Evolutionary conservation across 2,113 vertebrate species (phyloP).

Genomic region (Micronycteris hirsuta): DNA sequence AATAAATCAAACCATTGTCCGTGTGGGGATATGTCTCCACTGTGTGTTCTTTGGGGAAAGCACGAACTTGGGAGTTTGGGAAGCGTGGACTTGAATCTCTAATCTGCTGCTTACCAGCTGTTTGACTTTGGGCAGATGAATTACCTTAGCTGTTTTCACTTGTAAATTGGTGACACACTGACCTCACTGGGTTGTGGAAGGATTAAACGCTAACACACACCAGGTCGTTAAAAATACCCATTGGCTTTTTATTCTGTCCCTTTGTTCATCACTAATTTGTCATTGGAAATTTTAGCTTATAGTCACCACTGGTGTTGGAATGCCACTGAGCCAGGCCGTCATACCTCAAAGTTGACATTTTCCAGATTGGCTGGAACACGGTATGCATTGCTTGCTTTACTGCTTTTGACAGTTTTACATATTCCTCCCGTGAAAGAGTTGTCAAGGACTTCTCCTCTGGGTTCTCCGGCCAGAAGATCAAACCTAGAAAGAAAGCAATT

Average conservation of each 20-base stretch:
- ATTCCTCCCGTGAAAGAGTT: constrained; percentile 88
- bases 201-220: not conserved
- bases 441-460: constrained; percentile 86
- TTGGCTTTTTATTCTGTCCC: not conserved
- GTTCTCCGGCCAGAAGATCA: constrained; percentile 85
- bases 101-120: not conserved
- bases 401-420: constrained; percentile 82
- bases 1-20: not conserved
- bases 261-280: not conserved
- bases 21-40: not conserved
- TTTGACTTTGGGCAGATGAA: not conserved
- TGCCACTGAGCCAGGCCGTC: not conserved
- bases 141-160: not conserved
- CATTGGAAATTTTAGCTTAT: not conserved
- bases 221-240: not conserved
- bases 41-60: not conserved
- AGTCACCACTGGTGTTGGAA: not conserved
- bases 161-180: not conserved
- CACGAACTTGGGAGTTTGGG: not conserved
- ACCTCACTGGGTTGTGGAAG: not conserved
- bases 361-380: constrained; percentile 89
- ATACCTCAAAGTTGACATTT: constrained; percentile 87
- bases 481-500: constrained; percentile 81
- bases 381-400: constrained; percentile 78
- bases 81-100: not conserved